Base-by-base conservation (phyloP, 2,113 vertebrate genomes). In the Stegastes partitus region DNA sequence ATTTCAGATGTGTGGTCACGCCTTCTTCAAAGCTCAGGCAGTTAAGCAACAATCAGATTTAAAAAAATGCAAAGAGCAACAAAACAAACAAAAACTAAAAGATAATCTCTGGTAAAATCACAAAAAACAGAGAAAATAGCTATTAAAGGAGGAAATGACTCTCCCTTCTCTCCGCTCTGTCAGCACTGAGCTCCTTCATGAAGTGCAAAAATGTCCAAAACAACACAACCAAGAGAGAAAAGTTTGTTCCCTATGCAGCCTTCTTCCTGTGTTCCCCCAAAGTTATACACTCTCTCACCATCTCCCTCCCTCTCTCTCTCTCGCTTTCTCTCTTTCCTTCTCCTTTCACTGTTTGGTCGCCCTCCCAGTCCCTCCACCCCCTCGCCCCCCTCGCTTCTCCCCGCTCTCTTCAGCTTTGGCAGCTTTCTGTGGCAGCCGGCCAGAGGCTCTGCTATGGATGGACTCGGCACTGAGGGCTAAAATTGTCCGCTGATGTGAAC, bases 401-500 rank as follows among this genome's bases (percentile, higher is more conserved):
- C 65, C 19, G 45, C 83, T 83, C 81, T 82, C 88, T 73, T 66
- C 85, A 56, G 79, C 84, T 74, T 77, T 89, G 88, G 88, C 88
- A 86, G 85, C 76, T 63, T 57, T 82, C 62, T 54, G 78, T 91
- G 90, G 90, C 83, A 47, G 77, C 57, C 55, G 45, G 89, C 90
- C 92, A 92, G 77, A 75, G 49, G 77, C 87, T 85, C 81, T 85
- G 84, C 82, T 83, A n/a, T 57, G 82, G 85, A 85, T 74, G 55
- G 68, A 81, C 83, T 81, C 74, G 39, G 71, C 83, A 76, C 64
- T 21, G 80, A 81, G 87, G 85, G 83, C 89, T 91, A 91, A 92
- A 91, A 91, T 80, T 89, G 91, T 88, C 91, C 86, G 74, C 68
- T 73, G 89, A 92, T 90, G 89, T 89, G 86, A 62, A 79, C 68